Percentiles rank a stretch among this genome's conserved stretches.
These are phyloP conservation scores for Eulemur albifrons DNA, from an alignment of 2,797 vertebrate species.

Conservation along the genomic window DNA sequence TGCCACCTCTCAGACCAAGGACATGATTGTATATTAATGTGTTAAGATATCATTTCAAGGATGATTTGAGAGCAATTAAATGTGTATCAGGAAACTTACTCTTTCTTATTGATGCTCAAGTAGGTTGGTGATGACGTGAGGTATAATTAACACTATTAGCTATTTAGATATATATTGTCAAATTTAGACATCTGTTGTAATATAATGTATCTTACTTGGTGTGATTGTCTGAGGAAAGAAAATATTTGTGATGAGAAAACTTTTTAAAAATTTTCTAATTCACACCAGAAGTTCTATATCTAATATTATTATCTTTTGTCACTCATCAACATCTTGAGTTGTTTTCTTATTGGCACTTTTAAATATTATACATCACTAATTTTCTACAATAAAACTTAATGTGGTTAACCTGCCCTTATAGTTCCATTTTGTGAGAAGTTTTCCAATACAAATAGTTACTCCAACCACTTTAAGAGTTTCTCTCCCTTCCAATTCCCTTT, in stretches of 20 bases:
- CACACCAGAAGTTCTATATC: background rate
- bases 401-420: background rate
- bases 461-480: background rate
- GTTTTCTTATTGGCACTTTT: background rate
- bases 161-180: background rate
- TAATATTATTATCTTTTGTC: background rate
- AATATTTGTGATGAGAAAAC: background rate
- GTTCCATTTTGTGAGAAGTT: background rate
- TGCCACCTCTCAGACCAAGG: background rate
- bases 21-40: background rate
- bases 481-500: background rate
- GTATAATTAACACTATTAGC: background rate
- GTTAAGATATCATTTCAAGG: background rate
- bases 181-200: background rate
- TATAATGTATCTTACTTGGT: background rate
- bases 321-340: background rate
- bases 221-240: background rate
- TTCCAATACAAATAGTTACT: background rate
- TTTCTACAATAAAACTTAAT: background rate
- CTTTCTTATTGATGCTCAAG: background rate
- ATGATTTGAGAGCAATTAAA: background rate
- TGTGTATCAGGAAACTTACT: background rate
- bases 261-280: background rate
- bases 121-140: background rate
- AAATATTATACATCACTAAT: background rate